Percentiles rank a stretch among this genome's conserved stretches.
Evolutionary conservation across 2,888 invertebrate species (phyloP).

Genomic region (Pyrgus malvae): DNA sequence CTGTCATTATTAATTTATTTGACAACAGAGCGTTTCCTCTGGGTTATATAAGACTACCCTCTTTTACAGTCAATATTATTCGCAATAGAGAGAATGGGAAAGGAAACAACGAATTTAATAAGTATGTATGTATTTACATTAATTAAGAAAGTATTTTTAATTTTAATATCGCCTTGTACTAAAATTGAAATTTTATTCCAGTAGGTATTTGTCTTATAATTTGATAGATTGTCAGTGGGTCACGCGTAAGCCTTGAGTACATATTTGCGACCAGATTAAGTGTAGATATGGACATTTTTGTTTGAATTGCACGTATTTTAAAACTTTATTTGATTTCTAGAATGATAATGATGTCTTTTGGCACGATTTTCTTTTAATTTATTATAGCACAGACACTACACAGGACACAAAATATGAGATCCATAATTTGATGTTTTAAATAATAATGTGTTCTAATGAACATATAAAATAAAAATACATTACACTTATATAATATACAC

Average conservation of each 20-base stretch:
- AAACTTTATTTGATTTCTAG: no score
- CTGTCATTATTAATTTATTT: background rate
- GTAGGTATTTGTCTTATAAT: background rate
- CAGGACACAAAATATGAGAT: no score
- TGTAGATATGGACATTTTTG: background rate
- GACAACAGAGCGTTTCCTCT: no score
- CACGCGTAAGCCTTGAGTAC: slow-evolving; percentile 14
- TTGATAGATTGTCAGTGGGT: slow-evolving; percentile 16
- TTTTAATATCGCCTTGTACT: background rate
- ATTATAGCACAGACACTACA: no score
- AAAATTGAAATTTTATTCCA: background rate
- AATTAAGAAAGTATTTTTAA: background rate
- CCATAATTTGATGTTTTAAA: no score
- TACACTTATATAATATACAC: no score
- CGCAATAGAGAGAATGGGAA: no score
- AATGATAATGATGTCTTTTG: no score
- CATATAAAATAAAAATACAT: no score
- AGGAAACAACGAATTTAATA: no score
- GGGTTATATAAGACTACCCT: background rate
- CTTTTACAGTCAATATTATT: background rate
- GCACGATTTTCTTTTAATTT: no score
- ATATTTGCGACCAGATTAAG: slow-evolving; percentile 14
- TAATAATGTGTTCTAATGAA: no score
- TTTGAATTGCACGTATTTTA: background rate
- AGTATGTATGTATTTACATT: background rate